Evolutionary conservation across 1,140 invertebrate species (phyloP).

Genomic region (Littorina saxatilis): DNA sequence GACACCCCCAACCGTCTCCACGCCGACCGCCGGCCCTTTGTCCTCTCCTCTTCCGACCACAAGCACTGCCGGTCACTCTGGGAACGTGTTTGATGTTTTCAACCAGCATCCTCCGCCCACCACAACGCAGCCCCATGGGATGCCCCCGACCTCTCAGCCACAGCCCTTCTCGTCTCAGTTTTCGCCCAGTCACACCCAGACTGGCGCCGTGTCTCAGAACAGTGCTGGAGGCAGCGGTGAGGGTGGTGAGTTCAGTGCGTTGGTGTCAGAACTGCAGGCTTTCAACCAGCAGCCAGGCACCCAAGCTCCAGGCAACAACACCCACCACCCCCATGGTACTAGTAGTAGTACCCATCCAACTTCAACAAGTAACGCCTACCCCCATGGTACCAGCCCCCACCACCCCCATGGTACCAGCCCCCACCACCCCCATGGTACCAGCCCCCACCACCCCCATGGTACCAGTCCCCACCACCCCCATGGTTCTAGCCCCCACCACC

Average conservation of each 20-base stretch:
- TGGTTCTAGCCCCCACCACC: too few relatives aligned
- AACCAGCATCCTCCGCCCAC: background rate
- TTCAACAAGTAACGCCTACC: background rate
- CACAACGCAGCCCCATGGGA: too few relatives aligned
- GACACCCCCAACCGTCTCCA: background rate
- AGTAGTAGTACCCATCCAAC: too few relatives aligned
- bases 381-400: background rate
- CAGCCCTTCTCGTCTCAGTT: background rate
- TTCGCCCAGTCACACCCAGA: background rate
- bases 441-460: background rate
- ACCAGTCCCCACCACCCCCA: background rate
- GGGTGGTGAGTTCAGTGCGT: background rate
- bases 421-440: background rate
- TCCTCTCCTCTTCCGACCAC: background rate
- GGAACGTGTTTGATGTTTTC: slow-evolving; percentile 16
- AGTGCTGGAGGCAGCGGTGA: background rate
- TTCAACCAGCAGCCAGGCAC: slow-evolving; percentile 7
- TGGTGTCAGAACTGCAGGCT: slow-evolving; percentile 12
- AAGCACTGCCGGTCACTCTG: background rate
- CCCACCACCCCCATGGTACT: too few relatives aligned
- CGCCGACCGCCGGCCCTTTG: background rate
- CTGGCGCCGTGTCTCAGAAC: background rate
- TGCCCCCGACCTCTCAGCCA: background rate
- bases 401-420: too few relatives aligned
- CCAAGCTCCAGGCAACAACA: too few relatives aligned